phyloP scores from a whole-genome alignment of 2,888 invertebrate genomes.

The Crioceris asparagi region DNA sequence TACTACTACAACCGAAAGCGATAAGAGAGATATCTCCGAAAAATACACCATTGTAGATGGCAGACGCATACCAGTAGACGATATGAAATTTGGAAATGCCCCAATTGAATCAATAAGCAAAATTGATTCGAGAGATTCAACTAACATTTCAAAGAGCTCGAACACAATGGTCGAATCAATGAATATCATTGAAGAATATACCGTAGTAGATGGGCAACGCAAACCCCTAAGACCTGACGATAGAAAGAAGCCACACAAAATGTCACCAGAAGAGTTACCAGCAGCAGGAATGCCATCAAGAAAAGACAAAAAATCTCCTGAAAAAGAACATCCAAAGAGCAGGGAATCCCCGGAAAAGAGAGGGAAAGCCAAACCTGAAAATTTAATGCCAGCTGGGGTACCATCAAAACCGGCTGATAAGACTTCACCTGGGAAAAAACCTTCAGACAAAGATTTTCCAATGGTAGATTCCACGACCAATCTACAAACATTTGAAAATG shows the following conservation, averaged over 20 bases:
- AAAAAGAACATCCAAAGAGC: constrained; percentile 7
- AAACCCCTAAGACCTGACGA: constrained; percentile 5
- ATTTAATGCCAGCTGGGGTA: constrained; percentile 5
- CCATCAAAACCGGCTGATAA: background rate
- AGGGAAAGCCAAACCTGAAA: constrained; percentile 43
- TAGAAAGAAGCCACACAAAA: constrained; percentile 4
- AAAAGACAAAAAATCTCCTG: constrained; percentile 1
- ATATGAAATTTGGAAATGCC: too few species aligned
- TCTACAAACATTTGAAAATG: constrained; percentile 1
- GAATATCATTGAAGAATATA: too few species aligned
- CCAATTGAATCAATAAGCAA: too few species aligned
- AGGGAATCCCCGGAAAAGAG: constrained; percentile 24
- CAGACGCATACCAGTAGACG: too few species aligned
- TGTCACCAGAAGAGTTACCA: constrained; percentile 12
- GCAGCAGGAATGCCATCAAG: constrained; percentile 15
- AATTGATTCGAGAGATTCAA: too few species aligned
- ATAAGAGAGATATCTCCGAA: too few species aligned
- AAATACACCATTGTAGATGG: too few species aligned
- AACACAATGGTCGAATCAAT: too few species aligned
- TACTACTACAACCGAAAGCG: too few species aligned
- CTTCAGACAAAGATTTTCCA: background rate
- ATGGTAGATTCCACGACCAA: background rate
- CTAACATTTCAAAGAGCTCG: too few species aligned
- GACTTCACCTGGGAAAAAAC: background rate
- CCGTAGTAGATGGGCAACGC: constrained; percentile 7